phyloP scores from a whole-genome alignment of 2,113 vertebrate genomes.

The Campylomormyrus tamandua region DNA sequence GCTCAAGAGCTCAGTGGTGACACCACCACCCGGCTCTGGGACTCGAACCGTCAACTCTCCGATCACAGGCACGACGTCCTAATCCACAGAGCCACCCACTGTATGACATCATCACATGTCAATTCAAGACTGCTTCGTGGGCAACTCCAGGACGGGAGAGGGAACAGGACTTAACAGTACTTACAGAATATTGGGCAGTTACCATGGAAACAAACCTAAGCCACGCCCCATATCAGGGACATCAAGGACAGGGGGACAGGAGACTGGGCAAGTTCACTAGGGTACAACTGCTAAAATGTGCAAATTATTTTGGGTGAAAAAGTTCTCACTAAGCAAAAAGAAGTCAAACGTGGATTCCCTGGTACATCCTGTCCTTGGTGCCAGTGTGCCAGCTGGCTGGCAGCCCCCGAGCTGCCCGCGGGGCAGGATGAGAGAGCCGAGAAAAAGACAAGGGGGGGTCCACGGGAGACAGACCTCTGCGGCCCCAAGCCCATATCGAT shows the following conservation, averaged over 20 bases:
- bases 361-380: background rate
- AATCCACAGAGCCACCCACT: background rate
- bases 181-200: background rate
- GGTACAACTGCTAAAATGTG: background rate
- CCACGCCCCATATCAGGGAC: background rate
- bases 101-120: background rate
- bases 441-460: background rate
- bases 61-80: background rate
- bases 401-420: background rate
- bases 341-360: background rate
- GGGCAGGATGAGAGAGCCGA: background rate
- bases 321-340: background rate
- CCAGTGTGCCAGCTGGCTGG: background rate
- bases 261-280: background rate
- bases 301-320: background rate
- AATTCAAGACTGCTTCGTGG: background rate
- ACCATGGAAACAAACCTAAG: background rate
- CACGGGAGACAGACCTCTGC: background rate
- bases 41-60: background rate
- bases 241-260: background rate
- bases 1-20: background rate
- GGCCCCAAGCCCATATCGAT: slow-evolving; percentile 11
- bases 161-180: background rate
- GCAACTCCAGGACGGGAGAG: background rate
- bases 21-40: background rate